Conservation (phyloP, 2,888 invertebrate species). For the Sarcophaga subvicina region DNA sequence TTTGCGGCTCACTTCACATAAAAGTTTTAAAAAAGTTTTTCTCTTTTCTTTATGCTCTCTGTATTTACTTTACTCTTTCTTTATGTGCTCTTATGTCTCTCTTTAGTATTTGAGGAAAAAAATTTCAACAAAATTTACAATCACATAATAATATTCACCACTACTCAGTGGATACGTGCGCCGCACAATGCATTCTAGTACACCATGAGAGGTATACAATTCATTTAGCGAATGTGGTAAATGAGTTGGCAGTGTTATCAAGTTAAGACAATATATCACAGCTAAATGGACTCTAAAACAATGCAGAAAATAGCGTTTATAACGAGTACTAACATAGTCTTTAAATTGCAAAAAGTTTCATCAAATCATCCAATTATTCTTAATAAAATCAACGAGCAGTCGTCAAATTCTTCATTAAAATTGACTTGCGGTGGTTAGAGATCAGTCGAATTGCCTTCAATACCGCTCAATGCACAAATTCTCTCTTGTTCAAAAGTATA, state of each 20-base stretch:
- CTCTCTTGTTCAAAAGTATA: too few species aligned
- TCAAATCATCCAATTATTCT: too few species aligned
- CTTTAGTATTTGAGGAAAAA: neutral
- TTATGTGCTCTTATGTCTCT: neutral
- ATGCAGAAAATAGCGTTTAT: too few species aligned
- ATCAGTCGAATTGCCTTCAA: too few species aligned
- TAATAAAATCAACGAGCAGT: too few species aligned
- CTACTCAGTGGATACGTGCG: conserved; percentile 27
- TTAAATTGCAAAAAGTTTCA: too few species aligned
- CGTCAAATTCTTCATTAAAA: too few species aligned
- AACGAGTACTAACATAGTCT: too few species aligned
- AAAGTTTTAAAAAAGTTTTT: neutral
- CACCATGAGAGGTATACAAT: neutral
- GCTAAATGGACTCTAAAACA: too few species aligned
- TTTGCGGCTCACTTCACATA: conserved; percentile 39
- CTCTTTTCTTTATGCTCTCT: conserved; percentile 10
- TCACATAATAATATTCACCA: conserved; percentile 17
- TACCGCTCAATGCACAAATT: too few species aligned
- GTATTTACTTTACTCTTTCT: neutral
- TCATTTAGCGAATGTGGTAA: neutral
- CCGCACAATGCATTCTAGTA: conserved; percentile 16
- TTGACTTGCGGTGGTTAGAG: too few species aligned
- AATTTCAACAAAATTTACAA: conserved; percentile 4
- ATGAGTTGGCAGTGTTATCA: neutral
- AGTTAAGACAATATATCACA: too few species aligned